Conservation (phyloP, 2,113 vertebrate species). For the Drymodes brunneopygia region DNA sequence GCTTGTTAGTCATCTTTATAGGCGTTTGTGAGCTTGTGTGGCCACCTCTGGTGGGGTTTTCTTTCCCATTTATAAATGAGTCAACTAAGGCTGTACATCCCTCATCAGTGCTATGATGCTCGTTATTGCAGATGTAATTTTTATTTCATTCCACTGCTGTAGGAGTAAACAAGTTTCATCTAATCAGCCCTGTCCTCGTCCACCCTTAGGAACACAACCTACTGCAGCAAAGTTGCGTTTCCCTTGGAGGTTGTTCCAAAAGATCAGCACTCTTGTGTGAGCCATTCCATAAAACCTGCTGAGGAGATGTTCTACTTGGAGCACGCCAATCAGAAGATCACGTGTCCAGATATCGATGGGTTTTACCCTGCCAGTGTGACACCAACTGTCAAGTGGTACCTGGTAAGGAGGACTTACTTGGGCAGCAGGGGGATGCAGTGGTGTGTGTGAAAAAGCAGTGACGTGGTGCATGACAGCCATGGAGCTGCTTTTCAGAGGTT, state of each 20-base stretch:
- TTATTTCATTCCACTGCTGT: background rate
- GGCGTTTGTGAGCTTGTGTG: background rate
- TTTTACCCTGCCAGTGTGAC: constrained; percentile 71
- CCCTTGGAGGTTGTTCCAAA: constrained; percentile 78
- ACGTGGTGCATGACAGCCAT: background rate
- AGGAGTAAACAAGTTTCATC: background rate
- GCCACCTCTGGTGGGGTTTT: background rate
- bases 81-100: background rate
- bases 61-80: background rate
- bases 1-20: constrained; percentile 21
- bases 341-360: constrained; percentile 81
- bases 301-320: constrained; percentile 68
- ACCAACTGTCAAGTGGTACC: constrained; percentile 79
- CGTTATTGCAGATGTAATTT: background rate
- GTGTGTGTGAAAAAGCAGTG: background rate
- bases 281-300: constrained; percentile 44
- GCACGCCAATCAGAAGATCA: constrained; percentile 20
- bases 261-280: constrained; percentile 63
- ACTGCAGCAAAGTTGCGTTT: constrained; percentile 84
- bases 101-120: background rate
- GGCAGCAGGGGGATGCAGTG: background rate
- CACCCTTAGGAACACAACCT: constrained; percentile 81
- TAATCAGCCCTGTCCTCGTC: background rate
- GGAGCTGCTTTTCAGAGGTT: background rate
- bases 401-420: constrained; percentile 58